Base-by-base conservation (phyloP, 2,888 invertebrate species). In the Tetropium fuscum region DNA sequence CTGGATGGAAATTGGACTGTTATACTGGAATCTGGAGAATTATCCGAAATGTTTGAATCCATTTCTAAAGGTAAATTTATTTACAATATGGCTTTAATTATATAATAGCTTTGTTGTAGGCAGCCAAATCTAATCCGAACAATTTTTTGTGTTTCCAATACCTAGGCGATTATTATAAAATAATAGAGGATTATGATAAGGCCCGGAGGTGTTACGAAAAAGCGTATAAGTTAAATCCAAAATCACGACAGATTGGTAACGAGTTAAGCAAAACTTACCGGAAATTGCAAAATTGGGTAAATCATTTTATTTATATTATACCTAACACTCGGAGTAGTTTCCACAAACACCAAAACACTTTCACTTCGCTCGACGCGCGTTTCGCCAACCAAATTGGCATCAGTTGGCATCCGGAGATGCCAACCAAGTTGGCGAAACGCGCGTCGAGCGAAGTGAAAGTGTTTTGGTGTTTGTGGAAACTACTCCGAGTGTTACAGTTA, bases 161-260 rank as follows among this genome's bases (percentile, higher is more conserved):
- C 77, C 83, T 96, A 61, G 96, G 95, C 1, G 84, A 88, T 72
- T 90, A 88, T 77, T 95, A 95, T 80, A 82, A 84, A 59, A 78
- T 85, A 44, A 81, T 84, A 30, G 85, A 86, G 48, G 91, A 95
- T 75, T 77, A 87, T n/a, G 84, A 86, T 45, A 90, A 93, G 72
- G 90, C 95, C 0, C 87, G 87, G 66, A 90, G 91, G 76, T 96
- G 95, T 80, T 95, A 90, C 79, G 91, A 94, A 81, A 94, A 93
- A 80, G 90, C 94, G 34, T 86, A 92, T 65, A 88, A 87, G 74
- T 84, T 96, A 1, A 90, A 93, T 82, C 85, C 87, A 7, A 81
- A 83, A 55, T 88, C 89, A 60, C 84, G 86, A 22, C 85, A 87
- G 70, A 90, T 90, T 59, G 90, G 91, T 6, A 86, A 88, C 69